Conservation (phyloP, 2,797 vertebrate species). For the Columba guinea region DNA sequence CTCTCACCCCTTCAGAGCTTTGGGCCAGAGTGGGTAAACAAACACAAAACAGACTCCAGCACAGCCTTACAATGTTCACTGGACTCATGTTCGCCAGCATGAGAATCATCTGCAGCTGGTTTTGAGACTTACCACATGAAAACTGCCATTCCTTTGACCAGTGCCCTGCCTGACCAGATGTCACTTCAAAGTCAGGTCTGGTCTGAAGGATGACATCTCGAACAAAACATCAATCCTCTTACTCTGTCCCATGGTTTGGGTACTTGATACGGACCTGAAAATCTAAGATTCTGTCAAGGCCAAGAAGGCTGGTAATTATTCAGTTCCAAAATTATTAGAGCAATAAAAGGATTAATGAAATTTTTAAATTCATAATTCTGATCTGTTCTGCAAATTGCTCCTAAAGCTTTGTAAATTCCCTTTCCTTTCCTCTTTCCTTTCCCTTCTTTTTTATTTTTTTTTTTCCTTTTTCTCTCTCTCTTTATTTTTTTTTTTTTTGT, state of each 20-base stretch:
- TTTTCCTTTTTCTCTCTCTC: too few species aligned
- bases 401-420: background rate
- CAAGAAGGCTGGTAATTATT: background rate
- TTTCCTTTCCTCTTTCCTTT: background rate
- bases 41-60: background rate
- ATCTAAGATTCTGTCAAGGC: background rate
- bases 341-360: constrained; percentile 19
- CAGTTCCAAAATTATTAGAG: constrained; percentile 16
- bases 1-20: background rate
- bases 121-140: background rate
- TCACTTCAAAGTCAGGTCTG: background rate
- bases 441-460: too few species aligned
- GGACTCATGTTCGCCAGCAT: background rate
- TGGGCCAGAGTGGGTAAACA: background rate
- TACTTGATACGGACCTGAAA: background rate
- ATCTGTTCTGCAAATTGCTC: constrained; percentile 1
- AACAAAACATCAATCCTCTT: background rate
- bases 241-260: background rate
- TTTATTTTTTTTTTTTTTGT: background rate
- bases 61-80: background rate
- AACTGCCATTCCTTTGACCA: background rate
- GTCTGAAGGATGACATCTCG: background rate
- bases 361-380: background rate
- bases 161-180: background rate
- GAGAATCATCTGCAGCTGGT: background rate